Conservation (phyloP, 2,888 invertebrate genomes). For the Dascillus cervinus region DNA sequence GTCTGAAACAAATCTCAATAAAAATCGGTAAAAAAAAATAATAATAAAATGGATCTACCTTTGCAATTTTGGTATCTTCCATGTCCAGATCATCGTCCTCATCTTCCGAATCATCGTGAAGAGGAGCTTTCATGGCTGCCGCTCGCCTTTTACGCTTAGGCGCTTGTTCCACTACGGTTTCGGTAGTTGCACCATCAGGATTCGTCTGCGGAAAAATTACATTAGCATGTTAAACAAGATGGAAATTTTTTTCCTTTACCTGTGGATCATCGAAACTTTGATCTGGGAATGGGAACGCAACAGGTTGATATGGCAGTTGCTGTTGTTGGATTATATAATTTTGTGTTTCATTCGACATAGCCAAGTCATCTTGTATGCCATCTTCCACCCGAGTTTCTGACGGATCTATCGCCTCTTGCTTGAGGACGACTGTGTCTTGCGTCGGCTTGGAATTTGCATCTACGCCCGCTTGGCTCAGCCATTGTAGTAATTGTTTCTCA, state of each 20-base stretch:
- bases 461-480: constrained; percentile 31
- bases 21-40: constrained; percentile 2
- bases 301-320: constrained; percentile 22
- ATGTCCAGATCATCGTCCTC: constrained; percentile 28
- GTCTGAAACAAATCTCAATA: constrained; percentile 24
- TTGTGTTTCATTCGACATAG: constrained; percentile 17
- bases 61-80: constrained; percentile 24
- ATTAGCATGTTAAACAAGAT: constrained; percentile 1
- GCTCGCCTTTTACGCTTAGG: constrained; percentile 33
- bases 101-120: constrained; percentile 5
- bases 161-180: constrained; percentile 8
- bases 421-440: constrained; percentile 19
- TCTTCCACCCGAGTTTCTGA: constrained; percentile 13
- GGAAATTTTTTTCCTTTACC: constrained; percentile 6
- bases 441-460: constrained; percentile 15
- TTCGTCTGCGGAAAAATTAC: too few relatives aligned
- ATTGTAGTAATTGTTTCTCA: constrained; percentile 46
- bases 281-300: constrained; percentile 9
- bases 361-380: constrained; percentile 9
- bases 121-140: constrained; percentile 30
- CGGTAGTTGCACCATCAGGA: too few relatives aligned
- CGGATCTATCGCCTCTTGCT: constrained; percentile 22
- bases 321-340: constrained; percentile 27
- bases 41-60: constrained; percentile 18
- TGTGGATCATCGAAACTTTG: constrained; percentile 6